Base-by-base conservation (phyloP, 2,113 vertebrate genomes). In the Suncus etruscus region DNA sequence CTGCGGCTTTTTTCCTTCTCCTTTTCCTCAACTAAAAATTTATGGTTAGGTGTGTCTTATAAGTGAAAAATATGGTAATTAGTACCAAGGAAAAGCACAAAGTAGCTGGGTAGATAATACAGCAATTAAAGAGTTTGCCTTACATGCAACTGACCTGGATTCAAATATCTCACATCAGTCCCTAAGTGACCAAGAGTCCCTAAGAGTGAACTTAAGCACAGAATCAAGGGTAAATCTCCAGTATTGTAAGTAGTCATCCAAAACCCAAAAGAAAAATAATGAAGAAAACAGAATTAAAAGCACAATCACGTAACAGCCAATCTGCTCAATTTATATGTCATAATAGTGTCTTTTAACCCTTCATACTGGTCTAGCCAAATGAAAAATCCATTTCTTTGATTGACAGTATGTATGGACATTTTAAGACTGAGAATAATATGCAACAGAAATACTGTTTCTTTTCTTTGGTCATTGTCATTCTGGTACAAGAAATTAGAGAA, bases 401-500 rank as follows among this genome's bases (percentile, higher is more conserved):
- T 20, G 9, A 89, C 73, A 16, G 45, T 51, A 90, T 50, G 15
- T 20, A 47, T 80, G 2, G 73, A 77, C 76, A 32, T 90, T 95
- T 87, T 96, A 77, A 94, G 24, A 91, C 81, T 50, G 61, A 89
- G 8, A 58, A 24, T 77, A 76, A n/a, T 4, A 8, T 92, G 69
- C 24, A 90, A 72, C 51, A 95, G 50, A 95, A 91, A 65, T 2
- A 10, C 29, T 27, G 32, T 9, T 12, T 68, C 61, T 51, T 95
- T 95, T 61, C 69, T 87, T 96, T 95, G 73, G 94, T 89, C 73
- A 94, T 8, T 94, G 92, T 91, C 65, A 92, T 78, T 83, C 76
- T 80, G 7, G 51, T 66, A 73, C 47, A 8, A 94, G 58, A 97
- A 97, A 96, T 82, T 92, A 92, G 84, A 88, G n/a, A 93, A 70